These are phyloP conservation scores for Hyalella azteca DNA, from an alignment of 2,888 invertebrate species.

Conservation along the genomic window DNA sequence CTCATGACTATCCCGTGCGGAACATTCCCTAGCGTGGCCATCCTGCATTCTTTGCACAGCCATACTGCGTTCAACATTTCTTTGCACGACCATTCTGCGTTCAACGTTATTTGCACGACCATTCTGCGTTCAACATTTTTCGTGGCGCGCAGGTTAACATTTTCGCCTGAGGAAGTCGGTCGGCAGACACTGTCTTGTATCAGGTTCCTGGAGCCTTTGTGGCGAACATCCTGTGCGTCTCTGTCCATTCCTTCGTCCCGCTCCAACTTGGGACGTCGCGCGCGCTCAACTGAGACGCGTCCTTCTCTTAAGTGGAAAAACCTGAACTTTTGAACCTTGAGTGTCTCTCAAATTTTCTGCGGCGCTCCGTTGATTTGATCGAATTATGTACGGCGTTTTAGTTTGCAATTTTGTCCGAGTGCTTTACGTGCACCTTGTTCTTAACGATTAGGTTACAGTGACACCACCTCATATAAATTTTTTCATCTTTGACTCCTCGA, in stretches of 20 bases:
- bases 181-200: neutral
- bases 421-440: too few species aligned
- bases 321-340: neutral
- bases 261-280: neutral
- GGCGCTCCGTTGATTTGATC: too few species aligned
- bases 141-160: too few species aligned
- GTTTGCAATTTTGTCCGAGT: too few species aligned
- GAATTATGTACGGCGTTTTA: too few species aligned
- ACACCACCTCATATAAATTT: too few species aligned
- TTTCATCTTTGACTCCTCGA: too few species aligned
- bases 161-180: neutral
- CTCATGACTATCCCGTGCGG: too few species aligned
- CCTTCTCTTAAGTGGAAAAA: neutral
- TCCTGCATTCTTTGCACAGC: neutral
- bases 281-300: constrained; percentile 2
- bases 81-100: too few species aligned
- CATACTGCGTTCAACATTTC: neutral
- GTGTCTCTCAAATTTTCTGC: neutral
- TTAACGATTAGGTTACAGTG: too few species aligned
- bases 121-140: too few species aligned
- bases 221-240: constrained; percentile 12
- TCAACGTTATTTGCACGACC: neutral
- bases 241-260: neutral
- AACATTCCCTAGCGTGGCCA: too few species aligned
- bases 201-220: constrained; percentile 31